phyloP scores from a whole-genome alignment of 2,888 invertebrate genomes.

The Metacarcinus magister region DNA sequence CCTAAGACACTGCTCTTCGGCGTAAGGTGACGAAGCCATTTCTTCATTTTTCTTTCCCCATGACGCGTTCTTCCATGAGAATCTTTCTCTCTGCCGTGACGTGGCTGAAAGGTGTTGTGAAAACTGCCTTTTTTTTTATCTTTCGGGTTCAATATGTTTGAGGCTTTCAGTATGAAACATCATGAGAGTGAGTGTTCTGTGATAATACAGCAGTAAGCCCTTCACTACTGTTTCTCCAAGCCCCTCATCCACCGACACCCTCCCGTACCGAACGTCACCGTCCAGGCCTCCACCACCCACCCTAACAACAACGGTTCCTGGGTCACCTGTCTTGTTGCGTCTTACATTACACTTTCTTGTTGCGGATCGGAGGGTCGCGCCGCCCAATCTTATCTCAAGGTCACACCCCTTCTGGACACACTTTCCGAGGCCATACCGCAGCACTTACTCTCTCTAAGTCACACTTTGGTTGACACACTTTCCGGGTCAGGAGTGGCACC shows the following conservation, averaged over 20 bases:
- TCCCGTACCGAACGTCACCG: neutral
- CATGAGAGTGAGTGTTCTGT: neutral
- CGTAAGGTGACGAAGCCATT: conserved; percentile 7
- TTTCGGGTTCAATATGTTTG: neutral
- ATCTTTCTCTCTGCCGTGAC: neutral
- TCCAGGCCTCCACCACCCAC: neutral
- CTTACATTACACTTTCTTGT: conserved; percentile 6
- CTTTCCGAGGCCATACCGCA: neutral
- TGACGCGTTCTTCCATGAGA: neutral
- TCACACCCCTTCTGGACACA: neutral
- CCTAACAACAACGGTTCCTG: conserved; percentile 31
- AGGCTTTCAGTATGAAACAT: neutral
- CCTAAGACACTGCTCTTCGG: neutral
- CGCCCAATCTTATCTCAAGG: neutral
- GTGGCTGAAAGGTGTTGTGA: neutral
- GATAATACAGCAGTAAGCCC: neutral
- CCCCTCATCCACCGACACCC: neutral
- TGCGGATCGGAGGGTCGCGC: neutral
- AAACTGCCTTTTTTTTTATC: neutral
- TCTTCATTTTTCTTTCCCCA: conserved; percentile 8
- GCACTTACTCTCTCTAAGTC: neutral
- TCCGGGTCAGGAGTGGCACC: neutral
- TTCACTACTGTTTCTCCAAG: neutral
- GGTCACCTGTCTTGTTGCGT: neutral
- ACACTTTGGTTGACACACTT: neutral